A percentile compares a stretch with the other conserved stretches of the same genome.
Evolutionary conservation across 2,113 vertebrate species (phyloP).

Genomic region (Zingel zingel): DNA sequence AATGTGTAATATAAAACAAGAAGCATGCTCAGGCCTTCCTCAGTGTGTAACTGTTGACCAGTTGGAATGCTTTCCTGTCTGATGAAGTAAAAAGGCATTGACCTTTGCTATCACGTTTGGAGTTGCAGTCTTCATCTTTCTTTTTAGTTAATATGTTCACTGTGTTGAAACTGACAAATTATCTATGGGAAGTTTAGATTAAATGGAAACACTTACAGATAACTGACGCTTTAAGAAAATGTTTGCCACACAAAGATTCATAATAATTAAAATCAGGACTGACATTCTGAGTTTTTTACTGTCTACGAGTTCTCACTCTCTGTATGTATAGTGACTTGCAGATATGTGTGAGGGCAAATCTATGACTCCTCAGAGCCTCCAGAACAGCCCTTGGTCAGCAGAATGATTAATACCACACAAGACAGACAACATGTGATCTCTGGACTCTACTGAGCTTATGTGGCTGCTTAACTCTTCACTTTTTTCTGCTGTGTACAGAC

Average conservation of each 20-base stretch:
- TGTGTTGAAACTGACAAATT: neutral
- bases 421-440: conserved; percentile 76
- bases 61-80: conserved; percentile 12
- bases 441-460: conserved; percentile 64
- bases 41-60: neutral
- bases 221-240: neutral
- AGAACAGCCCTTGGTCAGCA: conserved; percentile 70
- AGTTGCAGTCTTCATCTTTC: neutral
- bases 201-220: neutral
- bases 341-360: conserved; percentile 45
- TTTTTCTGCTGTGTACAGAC: conserved; percentile 68
- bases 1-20: conserved; percentile 1
- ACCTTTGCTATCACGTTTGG: neutral
- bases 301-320: neutral
- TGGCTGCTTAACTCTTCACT: conserved; percentile 72
- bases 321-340: conserved; percentile 12
- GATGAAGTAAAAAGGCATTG: neutral
- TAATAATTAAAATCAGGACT: neutral
- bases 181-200: neutral
- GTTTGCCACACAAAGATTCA: neutral
- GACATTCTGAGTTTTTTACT: neutral
- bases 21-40: neutral
- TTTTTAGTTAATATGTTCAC: neutral
- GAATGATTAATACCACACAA: conserved; percentile 68
- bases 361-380: conserved; percentile 35